Conservation (phyloP, 2,113 vertebrate species). For the Aythya baeri region DNA sequence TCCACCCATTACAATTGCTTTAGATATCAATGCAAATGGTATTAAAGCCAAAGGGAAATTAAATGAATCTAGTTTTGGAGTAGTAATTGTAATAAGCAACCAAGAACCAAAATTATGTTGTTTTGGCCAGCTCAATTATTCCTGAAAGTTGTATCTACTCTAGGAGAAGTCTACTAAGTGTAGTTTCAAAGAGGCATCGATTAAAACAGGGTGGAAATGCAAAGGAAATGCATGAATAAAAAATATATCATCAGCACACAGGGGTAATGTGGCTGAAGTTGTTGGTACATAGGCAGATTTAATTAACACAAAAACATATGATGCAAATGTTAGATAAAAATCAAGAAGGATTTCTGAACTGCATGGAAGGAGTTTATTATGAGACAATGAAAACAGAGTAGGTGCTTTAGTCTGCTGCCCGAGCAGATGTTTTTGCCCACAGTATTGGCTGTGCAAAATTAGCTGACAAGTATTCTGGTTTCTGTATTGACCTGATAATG, state of each 20-base stretch:
- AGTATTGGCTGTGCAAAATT: not conserved
- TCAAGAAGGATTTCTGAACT: not conserved
- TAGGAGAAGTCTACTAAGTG: not conserved
- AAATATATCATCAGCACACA: not conserved
- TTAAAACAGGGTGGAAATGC: not conserved
- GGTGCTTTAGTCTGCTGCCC: not conserved
- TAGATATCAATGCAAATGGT: not conserved
- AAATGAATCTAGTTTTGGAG: not conserved
- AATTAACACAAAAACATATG: not conserved
- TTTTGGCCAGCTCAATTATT: not conserved
- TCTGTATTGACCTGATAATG: not conserved
- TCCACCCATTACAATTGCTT: not conserved
- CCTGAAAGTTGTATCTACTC: not conserved
- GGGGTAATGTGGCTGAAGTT: not conserved
- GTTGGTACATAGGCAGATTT: not conserved
- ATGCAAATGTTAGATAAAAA: slow-evolving; percentile 10
- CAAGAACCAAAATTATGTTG: not conserved
- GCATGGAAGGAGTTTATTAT: not conserved
- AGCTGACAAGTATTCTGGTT: not conserved
- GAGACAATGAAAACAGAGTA: not conserved
- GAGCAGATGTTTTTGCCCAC: not conserved
- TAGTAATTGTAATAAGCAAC: not conserved
- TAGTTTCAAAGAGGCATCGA: not conserved
- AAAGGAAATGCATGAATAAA: slow-evolving; percentile 4
- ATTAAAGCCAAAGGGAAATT: not conserved